Evolutionary conservation across 2,888 invertebrate species (phyloP).

Genomic region (Thyatira batis): DNA sequence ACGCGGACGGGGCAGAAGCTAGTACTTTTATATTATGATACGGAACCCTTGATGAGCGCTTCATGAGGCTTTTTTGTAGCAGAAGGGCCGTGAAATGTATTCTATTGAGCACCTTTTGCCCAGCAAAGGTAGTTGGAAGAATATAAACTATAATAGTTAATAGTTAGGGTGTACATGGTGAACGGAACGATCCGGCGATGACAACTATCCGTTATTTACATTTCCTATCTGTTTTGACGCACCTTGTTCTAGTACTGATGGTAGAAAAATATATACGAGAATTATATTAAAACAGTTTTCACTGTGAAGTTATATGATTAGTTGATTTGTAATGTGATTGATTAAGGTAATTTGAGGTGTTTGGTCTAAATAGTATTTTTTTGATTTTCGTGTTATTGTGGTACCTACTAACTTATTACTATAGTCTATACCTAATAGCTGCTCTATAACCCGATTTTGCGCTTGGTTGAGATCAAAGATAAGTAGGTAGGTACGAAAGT

Average conservation of each 20-base stretch:
- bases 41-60: too few relatives aligned
- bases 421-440: too few relatives aligned
- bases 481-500: too few relatives aligned
- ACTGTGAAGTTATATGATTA: background rate
- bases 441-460: too few relatives aligned
- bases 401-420: too few relatives aligned
- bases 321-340: background rate
- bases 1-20: too few relatives aligned
- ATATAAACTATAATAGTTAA: conserved; percentile 14
- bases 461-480: too few relatives aligned
- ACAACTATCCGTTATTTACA: conserved; percentile 52
- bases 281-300: conserved; percentile 6
- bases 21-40: too few relatives aligned
- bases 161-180: conserved; percentile 1
- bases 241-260: conserved; percentile 47
- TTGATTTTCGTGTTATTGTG: too few relatives aligned
- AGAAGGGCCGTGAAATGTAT: conserved; percentile 22
- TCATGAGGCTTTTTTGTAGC: conserved; percentile 7
- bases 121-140: background rate
- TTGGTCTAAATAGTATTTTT: too few relatives aligned
- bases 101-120: background rate
- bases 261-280: conserved; percentile 22
- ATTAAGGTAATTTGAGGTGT: too few relatives aligned
- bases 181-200: conserved; percentile 26
- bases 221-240: conserved; percentile 49